A percentile compares a stretch with the other conserved stretches of the same genome.
Conservation (phyloP, 1,140 invertebrate genomes). For the Aphidius ervi region DNA sequence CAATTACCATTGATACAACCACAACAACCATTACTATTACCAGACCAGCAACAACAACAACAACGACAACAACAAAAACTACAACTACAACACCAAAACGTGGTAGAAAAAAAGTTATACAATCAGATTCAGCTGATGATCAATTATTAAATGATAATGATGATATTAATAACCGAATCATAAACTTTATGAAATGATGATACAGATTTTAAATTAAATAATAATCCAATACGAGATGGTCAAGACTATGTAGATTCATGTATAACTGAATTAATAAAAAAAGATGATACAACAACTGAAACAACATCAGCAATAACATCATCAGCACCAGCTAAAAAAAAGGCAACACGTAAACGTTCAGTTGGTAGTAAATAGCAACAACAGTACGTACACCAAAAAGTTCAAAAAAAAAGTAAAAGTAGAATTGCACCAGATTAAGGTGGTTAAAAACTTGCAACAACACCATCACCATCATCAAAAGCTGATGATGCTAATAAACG, state of each 20-base stretch:
- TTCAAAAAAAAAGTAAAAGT: slow-evolving; percentile 50
- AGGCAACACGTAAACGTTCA: slow-evolving; percentile 46
- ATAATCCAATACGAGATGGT: slow-evolving; percentile 41
- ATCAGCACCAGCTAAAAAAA: slow-evolving; percentile 49
- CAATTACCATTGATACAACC: slow-evolving; percentile 23
- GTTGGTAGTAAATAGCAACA: slow-evolving; percentile 37
- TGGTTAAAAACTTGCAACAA: slow-evolving; percentile 76
- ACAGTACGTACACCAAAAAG: slow-evolving; percentile 46
- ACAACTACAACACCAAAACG: slow-evolving; percentile 48
- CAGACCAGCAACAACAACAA: slow-evolving; percentile 8
- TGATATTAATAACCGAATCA: slow-evolving; percentile 35
- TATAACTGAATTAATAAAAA: slow-evolving; percentile 51
- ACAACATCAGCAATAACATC: slow-evolving; percentile 52
- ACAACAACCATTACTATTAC: slow-evolving; percentile 21
- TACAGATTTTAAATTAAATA: slow-evolving; percentile 40
- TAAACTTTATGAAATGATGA: slow-evolving; percentile 43
- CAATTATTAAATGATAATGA: slow-evolving; percentile 43
- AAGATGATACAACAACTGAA: slow-evolving; percentile 45
- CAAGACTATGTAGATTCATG: slow-evolving; percentile 51
- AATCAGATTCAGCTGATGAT: slow-evolving; percentile 47
- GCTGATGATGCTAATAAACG: slow-evolving; percentile 77
- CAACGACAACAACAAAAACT: slow-evolving; percentile 8
- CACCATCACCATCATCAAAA: slow-evolving; percentile 77
- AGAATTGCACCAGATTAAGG: slow-evolving; percentile 69
- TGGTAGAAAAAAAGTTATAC: slow-evolving; percentile 49